Conservation (phyloP, 2,888 invertebrate genomes). For the Dolomedes plantarius region DNA sequence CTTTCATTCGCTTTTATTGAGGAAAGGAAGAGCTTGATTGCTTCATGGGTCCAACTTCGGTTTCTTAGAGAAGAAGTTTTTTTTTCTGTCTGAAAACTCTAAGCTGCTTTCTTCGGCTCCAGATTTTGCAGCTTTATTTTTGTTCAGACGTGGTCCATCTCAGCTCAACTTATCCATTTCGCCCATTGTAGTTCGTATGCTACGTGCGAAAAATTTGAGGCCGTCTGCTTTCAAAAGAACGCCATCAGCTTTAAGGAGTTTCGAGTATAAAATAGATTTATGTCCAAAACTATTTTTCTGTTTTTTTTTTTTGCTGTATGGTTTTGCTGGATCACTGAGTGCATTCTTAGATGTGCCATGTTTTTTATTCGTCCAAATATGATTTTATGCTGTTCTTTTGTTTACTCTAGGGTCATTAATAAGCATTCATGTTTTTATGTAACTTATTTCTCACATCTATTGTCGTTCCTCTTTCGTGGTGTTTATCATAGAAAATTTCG, state of each 20-base stretch:
- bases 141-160: neutral
- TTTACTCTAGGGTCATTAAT: too few species aligned
- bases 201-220: conserved; percentile 6
- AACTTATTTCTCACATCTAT: too few species aligned
- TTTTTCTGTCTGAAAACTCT: conserved; percentile 19
- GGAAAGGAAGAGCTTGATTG: conserved; percentile 28
- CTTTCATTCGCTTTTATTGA: conserved; percentile 42
- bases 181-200: conserved; percentile 1
- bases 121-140: conserved; percentile 4
- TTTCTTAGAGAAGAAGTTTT: neutral
- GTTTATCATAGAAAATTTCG: too few species aligned
- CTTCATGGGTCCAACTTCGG: conserved; percentile 19
- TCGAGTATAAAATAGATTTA: neutral
- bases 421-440: too few species aligned
- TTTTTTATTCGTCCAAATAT: too few species aligned
- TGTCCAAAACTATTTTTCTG: neutral
- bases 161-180: conserved; percentile 3
- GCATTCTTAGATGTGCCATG: too few species aligned
- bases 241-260: conserved; percentile 6
- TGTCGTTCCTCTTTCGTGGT: too few species aligned
- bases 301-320: too few species aligned
- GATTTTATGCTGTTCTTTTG: too few species aligned
- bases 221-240: conserved; percentile 3
- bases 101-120: conserved; percentile 14
- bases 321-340: too few species aligned